A percentile compares a stretch with the other conserved stretches of the same genome.
phyloP scores from a whole-genome alignment of 2,797 vertebrate species.

The Anguilla megastoma region DNA sequence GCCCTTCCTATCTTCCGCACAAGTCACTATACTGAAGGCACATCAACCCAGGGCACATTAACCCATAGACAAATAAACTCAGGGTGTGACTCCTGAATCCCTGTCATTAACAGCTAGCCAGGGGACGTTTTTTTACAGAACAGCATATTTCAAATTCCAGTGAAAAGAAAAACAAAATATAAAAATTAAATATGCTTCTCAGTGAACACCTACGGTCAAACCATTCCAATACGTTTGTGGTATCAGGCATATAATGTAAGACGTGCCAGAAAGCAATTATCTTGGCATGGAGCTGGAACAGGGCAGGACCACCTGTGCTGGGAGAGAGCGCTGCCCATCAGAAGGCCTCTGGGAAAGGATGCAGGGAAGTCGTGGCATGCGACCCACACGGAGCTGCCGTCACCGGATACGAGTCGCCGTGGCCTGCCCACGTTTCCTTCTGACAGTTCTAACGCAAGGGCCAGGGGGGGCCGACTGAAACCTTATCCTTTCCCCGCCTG shows the following conservation, averaged over 20 bases:
- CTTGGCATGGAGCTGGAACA: background rate
- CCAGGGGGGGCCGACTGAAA: slow-evolving; percentile 7
- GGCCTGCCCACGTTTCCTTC: background rate
- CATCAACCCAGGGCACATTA: background rate
- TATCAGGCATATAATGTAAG: background rate
- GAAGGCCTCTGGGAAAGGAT: background rate
- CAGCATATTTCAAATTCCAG: background rate
- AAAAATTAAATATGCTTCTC: background rate
- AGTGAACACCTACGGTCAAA: background rate
- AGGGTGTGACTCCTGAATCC: background rate
- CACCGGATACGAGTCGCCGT: slow-evolving; percentile 8
- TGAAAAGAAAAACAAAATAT: background rate
- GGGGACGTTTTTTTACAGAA: background rate
- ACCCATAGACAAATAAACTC: background rate
- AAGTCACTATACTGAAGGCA: no score
- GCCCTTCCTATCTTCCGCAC: no score
- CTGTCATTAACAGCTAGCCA: background rate
- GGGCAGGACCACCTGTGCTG: slow-evolving; percentile 21
- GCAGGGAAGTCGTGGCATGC: slow-evolving; percentile 6
- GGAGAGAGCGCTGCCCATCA: background rate
- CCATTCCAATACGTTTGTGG: background rate
- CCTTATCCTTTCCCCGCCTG: background rate
- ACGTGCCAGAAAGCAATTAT: background rate
- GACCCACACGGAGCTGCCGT: background rate
- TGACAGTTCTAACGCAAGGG: background rate